phyloP scores from a whole-genome alignment of 2,797 vertebrate species.

The Sylvia borin region DNA sequence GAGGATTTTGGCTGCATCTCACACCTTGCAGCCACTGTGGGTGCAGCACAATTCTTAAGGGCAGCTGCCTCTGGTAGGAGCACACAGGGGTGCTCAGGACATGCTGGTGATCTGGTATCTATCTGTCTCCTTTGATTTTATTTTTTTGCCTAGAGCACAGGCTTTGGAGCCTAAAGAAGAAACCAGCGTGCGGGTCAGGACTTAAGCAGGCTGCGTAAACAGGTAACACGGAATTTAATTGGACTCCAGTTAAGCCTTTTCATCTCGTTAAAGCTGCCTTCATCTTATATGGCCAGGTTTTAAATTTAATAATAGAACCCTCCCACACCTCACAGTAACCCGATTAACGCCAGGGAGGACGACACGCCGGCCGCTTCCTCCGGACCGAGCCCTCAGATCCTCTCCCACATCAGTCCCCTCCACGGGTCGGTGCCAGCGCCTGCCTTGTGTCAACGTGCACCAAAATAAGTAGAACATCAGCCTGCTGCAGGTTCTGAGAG shows the following conservation, averaged over 20 bases:
- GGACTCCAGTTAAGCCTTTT: constrained; percentile 81
- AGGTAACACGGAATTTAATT: constrained; percentile 80
- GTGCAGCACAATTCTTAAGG: background rate
- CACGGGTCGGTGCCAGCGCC: background rate
- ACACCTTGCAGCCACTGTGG: background rate
- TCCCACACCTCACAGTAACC: constrained; percentile 72
- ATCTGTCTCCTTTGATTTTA: constrained; percentile 5
- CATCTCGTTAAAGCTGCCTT: constrained; percentile 82
- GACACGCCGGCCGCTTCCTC: background rate
- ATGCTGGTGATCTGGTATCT: constrained; percentile 4
- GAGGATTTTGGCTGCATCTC: background rate
- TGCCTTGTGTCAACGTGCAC: background rate
- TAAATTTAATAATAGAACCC: constrained; percentile 75
- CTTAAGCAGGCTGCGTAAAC: constrained; percentile 73
- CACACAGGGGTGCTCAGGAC: background rate
- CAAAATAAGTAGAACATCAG: background rate
- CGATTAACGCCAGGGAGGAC: constrained; percentile 52
- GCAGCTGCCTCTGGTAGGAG: background rate
- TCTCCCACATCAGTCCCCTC: background rate
- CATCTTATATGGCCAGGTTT: constrained; percentile 71
- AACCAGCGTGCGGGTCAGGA: constrained; percentile 56
- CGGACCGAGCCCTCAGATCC: background rate
- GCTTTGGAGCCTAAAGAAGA: constrained; percentile 54
- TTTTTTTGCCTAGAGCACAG: constrained; percentile 5
- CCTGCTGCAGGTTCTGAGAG: background rate